Evolutionary conservation across 2,797 vertebrate species (phyloP), one percentile per base, ranked within the genome.

Genomic region (Scarus forsteni): DNA sequence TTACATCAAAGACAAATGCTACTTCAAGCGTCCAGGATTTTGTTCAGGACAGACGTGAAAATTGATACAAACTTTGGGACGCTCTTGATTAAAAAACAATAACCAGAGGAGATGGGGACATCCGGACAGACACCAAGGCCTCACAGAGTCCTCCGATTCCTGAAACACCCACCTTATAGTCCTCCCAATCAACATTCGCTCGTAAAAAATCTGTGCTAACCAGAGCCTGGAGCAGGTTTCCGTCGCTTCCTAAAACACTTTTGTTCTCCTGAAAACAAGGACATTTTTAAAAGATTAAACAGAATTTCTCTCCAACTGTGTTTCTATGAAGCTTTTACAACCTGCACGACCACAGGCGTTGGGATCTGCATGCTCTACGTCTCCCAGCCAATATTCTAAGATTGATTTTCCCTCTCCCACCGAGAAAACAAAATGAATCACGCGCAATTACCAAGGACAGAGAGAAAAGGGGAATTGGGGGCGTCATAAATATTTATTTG

Each of bases 401-500:
- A 94, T 93, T 93, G 92, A 95, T 94, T 92, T 92, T 89, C 79
- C 74, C 73, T 85, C 84, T 83, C 91, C 87, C 74, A 85, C 87
- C 27, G 64, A 92, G 89, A 94, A 93, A 92, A 90, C 90, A 85
- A 90, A 91, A 92, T 93, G 88, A 93, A 94, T 94, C 92, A 92
- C 72, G 69, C 83, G 81, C 92, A 93, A 94, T 93, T 93, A 93
- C 90, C 86, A 89, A 88, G 86, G 88, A 90, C 88, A 85, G 85
- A 75, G 80, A 89, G 87, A 87, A 82, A 85, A 42, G 77, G 89
- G 77, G 77, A 90, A 87, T 78, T 85, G 87, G 82, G 84, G 77
- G 63, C 60, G 34, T 92, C 93, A 95, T 96, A 93, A 95, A 95
- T 95, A 95, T 95, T 92, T 94, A 96, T 94, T 92, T 93, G 83